Base-by-base conservation (phyloP, 2,888 invertebrate species). In the Andrena chrysosceles region DNA sequence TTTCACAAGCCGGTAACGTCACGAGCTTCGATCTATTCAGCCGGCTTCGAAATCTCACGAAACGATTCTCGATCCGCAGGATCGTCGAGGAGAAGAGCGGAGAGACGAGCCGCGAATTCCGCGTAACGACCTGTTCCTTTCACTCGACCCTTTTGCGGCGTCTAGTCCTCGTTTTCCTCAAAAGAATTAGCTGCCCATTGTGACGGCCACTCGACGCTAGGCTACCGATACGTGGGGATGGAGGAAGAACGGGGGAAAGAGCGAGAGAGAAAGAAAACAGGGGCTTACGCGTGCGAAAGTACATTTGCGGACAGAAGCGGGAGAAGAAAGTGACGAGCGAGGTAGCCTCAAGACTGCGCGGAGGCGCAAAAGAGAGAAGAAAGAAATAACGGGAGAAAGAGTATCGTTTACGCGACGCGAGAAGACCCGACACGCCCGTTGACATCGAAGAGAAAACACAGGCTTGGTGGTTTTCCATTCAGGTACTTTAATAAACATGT, bases 401-500 rank as follows among this genome's bases (percentile, higher is more conserved):
- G 54, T 67, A n/a, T 79, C 64, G 42, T 80, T 80, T 71, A 60
- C 77, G 35, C n/a, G 60, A 48, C 23, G 8, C 16, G 70, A 35
- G 70, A 49, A 66, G 71, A 64, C 20, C 63, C 35, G 67, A 64
- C 64, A 29, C 13, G 59, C 10, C 8, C n/a, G 48, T 62, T 23
- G 67, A 7, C 20, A 31, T 29, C 56, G 49, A 82, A 82, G 75
- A 81, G 64, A 82, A 80, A 81, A 82, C 62, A 80, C 81, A 80
- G 63, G 70, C 10, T 66, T 35, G 52, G 59, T 56, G 71, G 23
- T 56, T 81, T 81, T 83, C 82, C 81, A 83, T 83, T 81, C 81
- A 77, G 83, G 77, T 81, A 83, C 83, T 83, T 81, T 83, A 83
- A 83, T 83, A 69, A 81, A 81, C 72, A 77, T 77, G 77, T 77